These are phyloP conservation scores for Bombyx huttoni DNA, from an alignment of 2,888 invertebrate genomes.

Conservation along the genomic window DNA sequence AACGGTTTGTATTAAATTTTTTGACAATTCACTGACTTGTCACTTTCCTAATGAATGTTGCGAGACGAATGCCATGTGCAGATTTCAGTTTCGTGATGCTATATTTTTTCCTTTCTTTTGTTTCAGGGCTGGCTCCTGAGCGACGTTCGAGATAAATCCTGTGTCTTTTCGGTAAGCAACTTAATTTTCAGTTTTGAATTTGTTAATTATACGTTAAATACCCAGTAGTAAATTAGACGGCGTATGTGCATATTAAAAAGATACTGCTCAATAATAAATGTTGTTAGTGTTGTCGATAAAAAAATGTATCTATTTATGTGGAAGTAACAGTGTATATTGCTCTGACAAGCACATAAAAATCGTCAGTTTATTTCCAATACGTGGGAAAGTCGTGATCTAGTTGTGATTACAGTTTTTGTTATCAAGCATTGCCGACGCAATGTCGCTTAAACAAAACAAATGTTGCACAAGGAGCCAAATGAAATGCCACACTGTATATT, in stretches of 20 bases:
- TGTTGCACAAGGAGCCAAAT: too few species aligned
- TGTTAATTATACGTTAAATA: too few species aligned
- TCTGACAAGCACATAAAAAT: not conserved
- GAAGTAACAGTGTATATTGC: not conserved
- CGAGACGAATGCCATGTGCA: too few species aligned
- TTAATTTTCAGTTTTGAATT: too few species aligned
- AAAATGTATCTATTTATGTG: not conserved
- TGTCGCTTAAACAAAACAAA: not conserved
- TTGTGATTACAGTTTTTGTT: slow-evolving; percentile 10
- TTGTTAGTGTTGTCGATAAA: not conserved
- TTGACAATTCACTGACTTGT: not conserved
- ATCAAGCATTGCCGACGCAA: not conserved
- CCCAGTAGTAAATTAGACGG: too few species aligned
- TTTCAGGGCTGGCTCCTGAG: slow-evolving; percentile 1
- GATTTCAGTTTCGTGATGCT: too few species aligned
- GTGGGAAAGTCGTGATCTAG: slow-evolving; percentile 51
- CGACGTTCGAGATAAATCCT: not conserved
- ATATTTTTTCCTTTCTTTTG: not conserved
- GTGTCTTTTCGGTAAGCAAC: too few species aligned
- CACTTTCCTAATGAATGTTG: not conserved
- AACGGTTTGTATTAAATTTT: slow-evolving; percentile 18
- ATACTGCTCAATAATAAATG: too few species aligned
- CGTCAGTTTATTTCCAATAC: slow-evolving; percentile 26
- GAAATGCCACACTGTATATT: too few species aligned
- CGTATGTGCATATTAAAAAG: too few species aligned